Percentiles rank a stretch among this genome's conserved stretches.
Evolutionary conservation across 2,113 vertebrate genomes (phyloP).

Genomic region (Acanthochromis polyacanthus): DNA sequence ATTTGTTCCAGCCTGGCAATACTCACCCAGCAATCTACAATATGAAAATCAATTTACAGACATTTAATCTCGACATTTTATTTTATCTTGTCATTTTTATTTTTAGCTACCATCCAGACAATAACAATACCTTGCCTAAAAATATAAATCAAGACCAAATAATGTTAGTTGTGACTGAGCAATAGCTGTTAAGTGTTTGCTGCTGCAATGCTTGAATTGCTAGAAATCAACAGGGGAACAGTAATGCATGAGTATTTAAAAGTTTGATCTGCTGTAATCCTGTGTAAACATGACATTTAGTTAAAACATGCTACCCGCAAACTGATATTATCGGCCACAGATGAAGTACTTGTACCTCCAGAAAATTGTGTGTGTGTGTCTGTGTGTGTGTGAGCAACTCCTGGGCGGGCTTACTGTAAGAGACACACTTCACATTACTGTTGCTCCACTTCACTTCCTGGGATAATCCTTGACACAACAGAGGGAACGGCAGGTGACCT

Average conservation of each 20-base stretch:
- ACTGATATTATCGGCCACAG: no score
- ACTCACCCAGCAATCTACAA: background rate
- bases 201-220: no score
- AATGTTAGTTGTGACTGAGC: background rate
- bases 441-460: constrained; percentile 84
- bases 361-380: constrained; percentile 40
- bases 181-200: background rate
- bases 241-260: no score
- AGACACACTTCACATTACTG: constrained; percentile 76
- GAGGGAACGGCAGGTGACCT: constrained; percentile 80
- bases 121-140: no score
- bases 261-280: background rate
- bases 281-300: background rate
- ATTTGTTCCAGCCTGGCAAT: background rate
- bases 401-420: constrained; percentile 62
- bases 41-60: background rate
- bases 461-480: constrained; percentile 82
- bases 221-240: no score
- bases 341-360: background rate
- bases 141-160: no score
- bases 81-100: no score
- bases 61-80: background rate
- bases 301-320: no score
- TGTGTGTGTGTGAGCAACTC: constrained; percentile 49
- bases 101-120: no score